Conservation (phyloP, 1,140 invertebrate genomes). For the Euwallacea similis region DNA sequence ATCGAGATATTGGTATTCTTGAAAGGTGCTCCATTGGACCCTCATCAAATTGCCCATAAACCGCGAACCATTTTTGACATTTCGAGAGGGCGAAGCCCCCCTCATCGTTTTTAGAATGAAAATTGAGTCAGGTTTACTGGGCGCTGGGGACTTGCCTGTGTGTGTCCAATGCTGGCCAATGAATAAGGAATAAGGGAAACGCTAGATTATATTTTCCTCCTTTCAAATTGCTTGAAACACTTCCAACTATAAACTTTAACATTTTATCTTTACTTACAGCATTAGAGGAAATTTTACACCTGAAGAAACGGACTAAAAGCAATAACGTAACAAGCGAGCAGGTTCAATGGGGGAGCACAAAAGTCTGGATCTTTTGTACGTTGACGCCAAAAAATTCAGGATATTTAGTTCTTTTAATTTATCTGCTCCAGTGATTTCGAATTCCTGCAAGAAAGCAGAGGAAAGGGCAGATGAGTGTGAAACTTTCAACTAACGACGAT, state of each 20-base stretch:
- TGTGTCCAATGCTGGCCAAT: constrained; percentile 1
- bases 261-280: no score
- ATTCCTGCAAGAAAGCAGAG: constrained; percentile 27
- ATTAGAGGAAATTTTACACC: not conserved
- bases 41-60: constrained; percentile 9
- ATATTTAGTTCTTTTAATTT: constrained; percentile 39
- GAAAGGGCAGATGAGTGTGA: constrained; percentile 47
- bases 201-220: constrained; percentile 1
- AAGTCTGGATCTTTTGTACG: constrained; percentile 29
- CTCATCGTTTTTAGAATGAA: not conserved
- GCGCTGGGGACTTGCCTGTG: not conserved
- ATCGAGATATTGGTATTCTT: not conserved
- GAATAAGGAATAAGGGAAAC: constrained; percentile 8
- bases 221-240: not conserved
- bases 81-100: not conserved
- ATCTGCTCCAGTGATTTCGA: constrained; percentile 17
- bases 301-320: constrained; percentile 21
- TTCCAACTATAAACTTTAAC: not conserved
- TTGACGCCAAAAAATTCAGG: constrained; percentile 37
- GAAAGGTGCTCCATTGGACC: not conserved
- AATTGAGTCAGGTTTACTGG: constrained; percentile 7
- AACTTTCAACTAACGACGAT: constrained; percentile 55
- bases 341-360: constrained; percentile 24
- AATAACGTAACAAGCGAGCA: constrained; percentile 28
- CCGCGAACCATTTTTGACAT: constrained; percentile 11